Evolutionary conservation across 2,113 vertebrate species (phyloP), one percentile per base, ranked within the genome.

Genomic region (Erythrocercus mccallii): DNA sequence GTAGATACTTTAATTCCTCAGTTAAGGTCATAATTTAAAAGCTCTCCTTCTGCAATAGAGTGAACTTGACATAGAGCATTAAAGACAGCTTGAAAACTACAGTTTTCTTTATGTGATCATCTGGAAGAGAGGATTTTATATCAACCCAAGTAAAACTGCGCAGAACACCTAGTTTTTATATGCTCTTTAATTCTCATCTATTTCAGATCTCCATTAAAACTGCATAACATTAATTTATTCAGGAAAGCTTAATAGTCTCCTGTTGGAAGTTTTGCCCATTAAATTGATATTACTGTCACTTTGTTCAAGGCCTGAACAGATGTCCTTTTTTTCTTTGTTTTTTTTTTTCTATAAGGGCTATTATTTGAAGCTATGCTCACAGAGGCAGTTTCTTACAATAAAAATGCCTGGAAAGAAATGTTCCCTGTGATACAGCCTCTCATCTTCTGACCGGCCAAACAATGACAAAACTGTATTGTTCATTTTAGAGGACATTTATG

Each of bases 121-220:
- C 62, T 85, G 70, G 92, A 72, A 81, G 50, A 58, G 5, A 86
- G 28, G 58, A 76, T 82, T 95, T 89, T 79, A 28, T 76, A 72
- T 45, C 30, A 86, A 24, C 12, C 77, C 27, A 80, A 74, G 40
- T 53, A 76, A 69, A 91, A 78, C n/a, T 85, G 30, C 27, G 54
- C 21, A 85, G 48, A 87, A 79, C 37, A 58, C 42, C 31, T 73
- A 61, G 12, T 15, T 82, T 91, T 85, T 47, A 47, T 82, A 50
- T 68, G 54, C 42, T 73, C 33, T 95, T 83, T 81, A 70, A 86
- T 82, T 82, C 50, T 69, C 15, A 28, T 91, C 45, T 91, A 77
- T 85, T 91, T 91, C 84, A 85, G 84, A 65, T 33, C 42, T 76
- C 50, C 37, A 77, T 85, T 96, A 94, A 89, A 94, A 87, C 58